These are phyloP conservation scores for Sarcophaga variegata DNA, from an alignment of 2,888 invertebrate species.

Conservation along the genomic window DNA sequence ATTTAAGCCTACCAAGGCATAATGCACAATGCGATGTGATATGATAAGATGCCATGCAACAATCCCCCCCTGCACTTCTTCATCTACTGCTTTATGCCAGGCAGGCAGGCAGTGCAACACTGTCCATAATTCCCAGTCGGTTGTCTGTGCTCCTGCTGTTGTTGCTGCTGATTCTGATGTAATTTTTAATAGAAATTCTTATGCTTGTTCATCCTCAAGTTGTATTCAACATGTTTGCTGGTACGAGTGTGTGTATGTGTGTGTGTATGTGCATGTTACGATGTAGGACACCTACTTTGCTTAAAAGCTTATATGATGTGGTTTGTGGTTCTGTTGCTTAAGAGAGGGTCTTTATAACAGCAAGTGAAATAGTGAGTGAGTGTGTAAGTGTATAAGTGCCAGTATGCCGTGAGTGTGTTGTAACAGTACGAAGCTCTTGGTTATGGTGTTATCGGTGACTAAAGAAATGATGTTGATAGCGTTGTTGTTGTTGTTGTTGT, in stretches of 20 bases:
- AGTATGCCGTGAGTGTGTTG: too few species aligned
- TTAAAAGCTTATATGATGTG: not conserved
- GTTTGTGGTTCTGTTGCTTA: not conserved
- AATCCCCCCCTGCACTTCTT: not conserved
- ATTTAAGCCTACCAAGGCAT: slow-evolving; percentile 47
- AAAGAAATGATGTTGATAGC: slow-evolving; percentile 47
- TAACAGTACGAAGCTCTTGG: slow-evolving; percentile 28
- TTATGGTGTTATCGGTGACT: slow-evolving; percentile 63
- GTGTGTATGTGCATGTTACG: too few species aligned
- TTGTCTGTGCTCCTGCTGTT: not conserved
- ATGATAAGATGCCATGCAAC: slow-evolving; percentile 16
- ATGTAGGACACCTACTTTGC: not conserved
- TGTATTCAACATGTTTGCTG: not conserved
- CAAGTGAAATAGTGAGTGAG: not conserved
- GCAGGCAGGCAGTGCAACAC: too few species aligned
- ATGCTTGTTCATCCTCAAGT: not conserved
- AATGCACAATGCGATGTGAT: too few species aligned
- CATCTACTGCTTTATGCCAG: too few species aligned
- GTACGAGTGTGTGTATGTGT: too few species aligned
- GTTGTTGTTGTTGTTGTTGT: slow-evolving; percentile 53
- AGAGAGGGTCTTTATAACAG: not conserved
- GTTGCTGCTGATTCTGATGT: not conserved
- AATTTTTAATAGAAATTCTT: not conserved
- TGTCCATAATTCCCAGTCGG: not conserved
- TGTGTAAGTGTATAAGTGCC: not conserved